These are phyloP conservation scores for Hyles lineata DNA, from an alignment of 2,888 invertebrate species.

Conservation along the genomic window DNA sequence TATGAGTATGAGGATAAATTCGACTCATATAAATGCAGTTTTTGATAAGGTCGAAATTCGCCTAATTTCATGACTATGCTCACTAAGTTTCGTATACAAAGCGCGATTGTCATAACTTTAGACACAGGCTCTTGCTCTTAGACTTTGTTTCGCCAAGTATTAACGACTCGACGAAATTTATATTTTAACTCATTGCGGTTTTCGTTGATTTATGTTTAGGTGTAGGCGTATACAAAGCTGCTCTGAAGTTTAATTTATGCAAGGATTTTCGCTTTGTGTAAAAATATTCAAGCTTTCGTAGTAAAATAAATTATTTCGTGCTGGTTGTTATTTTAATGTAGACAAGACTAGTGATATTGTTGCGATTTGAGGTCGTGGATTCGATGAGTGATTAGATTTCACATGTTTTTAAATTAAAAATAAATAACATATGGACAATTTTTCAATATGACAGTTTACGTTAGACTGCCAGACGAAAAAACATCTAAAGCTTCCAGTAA, in stretches of 20 bases:
- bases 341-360: neutral
- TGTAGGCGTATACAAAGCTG: neutral
- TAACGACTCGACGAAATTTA: conserved; percentile 30
- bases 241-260: neutral
- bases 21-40: no score
- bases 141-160: conserved; percentile 24
- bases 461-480: no score
- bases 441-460: no score
- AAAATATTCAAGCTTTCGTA: neutral
- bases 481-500: no score
- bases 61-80: neutral
- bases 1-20: no score
- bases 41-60: neutral
- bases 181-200: conserved; percentile 47
- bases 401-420: no score
- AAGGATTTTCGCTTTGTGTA: neutral
- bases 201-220: conserved; percentile 18
- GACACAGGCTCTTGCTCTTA: neutral
- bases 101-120: conserved; percentile 19
- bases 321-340: neutral
- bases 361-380: neutral
- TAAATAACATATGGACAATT: no score
- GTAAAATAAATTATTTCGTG: neutral
- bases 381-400: no score
- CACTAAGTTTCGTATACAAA: neutral